phyloP scores from a whole-genome alignment of 2,113 vertebrate genomes.

The Cyanistes caeruleus region DNA sequence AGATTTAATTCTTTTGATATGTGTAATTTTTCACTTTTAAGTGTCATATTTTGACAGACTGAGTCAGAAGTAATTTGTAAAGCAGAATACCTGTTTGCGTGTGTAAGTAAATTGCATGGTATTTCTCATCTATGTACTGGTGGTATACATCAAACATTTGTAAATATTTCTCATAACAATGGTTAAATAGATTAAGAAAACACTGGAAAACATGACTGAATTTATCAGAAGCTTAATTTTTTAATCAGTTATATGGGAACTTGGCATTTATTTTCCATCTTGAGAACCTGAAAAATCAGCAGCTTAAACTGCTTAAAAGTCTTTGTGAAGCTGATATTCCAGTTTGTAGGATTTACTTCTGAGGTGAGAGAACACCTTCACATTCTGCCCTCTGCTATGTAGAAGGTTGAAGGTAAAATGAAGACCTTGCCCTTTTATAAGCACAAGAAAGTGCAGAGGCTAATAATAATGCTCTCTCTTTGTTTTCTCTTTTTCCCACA shows the following conservation, averaged over 20 bases:
- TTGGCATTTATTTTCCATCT: background rate
- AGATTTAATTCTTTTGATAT: background rate
- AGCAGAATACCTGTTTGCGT: background rate
- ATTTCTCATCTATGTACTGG: background rate
- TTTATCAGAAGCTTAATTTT: background rate
- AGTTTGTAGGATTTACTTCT: background rate
- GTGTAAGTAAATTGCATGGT: conserved; percentile 16
- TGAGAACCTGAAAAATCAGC: background rate
- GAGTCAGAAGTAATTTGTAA: conserved; percentile 43
- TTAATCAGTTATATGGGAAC: background rate
- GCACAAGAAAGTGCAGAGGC: background rate
- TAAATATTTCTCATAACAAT: background rate
- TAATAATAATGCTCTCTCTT: background rate
- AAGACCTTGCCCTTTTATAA: background rate
- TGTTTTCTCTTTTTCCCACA: background rate
- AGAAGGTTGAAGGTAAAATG: background rate
- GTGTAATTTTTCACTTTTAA: conserved; percentile 17
- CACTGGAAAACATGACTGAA: background rate
- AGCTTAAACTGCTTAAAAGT: background rate
- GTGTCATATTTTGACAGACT: conserved; percentile 51
- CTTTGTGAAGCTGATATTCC: background rate
- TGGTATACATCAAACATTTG: background rate
- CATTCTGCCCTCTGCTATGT: background rate
- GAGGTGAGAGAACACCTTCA: background rate
- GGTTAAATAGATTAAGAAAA: background rate